phyloP scores from a whole-genome alignment of 2,888 invertebrate species.

The Papilio elwesi region DNA sequence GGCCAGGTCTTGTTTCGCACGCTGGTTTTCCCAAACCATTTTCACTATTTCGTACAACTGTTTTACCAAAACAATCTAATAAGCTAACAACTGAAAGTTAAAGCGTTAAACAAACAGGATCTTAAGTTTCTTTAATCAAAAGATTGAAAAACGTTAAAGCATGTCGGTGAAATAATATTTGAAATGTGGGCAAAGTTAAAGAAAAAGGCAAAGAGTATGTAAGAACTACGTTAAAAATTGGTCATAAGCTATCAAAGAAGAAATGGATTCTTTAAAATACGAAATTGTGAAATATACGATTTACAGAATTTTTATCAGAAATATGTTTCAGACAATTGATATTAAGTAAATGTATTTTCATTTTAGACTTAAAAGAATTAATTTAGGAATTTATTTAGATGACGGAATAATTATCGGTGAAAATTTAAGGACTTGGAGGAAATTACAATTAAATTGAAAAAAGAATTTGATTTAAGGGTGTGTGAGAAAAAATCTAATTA shows the following conservation, averaged over 20 bases:
- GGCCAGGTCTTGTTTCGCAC: no score
- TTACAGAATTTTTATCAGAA: slow-evolving; percentile 20
- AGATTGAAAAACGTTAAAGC: no score
- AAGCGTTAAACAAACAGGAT: no score
- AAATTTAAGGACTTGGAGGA: slow-evolving; percentile 9
- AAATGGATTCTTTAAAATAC: slow-evolving; percentile 13
- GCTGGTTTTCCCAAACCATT: no score
- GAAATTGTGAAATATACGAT: slow-evolving; percentile 29
- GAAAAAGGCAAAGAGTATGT: background rate
- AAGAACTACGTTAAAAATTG: background rate
- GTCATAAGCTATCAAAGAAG: slow-evolving; percentile 10
- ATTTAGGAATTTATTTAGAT: slow-evolving; percentile 14
- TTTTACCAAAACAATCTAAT: no score
- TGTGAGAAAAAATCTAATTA: background rate
- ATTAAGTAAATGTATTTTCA: slow-evolving; percentile 20
- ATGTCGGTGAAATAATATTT: no score
- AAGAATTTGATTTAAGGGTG: background rate
- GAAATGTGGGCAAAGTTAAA: background rate
- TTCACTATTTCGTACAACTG: no score
- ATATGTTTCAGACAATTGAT: slow-evolving; percentile 21
- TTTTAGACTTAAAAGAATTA: slow-evolving; percentile 8
- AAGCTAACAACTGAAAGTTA: no score
- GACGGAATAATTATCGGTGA: slow-evolving; percentile 15
- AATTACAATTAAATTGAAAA: slow-evolving; percentile 10
- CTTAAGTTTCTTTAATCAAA: no score